A percentile compares a stretch with the other conserved stretches of the same genome.
Conservation (phyloP, 2,113 vertebrate species). For the Sprattus sprattus region DNA sequence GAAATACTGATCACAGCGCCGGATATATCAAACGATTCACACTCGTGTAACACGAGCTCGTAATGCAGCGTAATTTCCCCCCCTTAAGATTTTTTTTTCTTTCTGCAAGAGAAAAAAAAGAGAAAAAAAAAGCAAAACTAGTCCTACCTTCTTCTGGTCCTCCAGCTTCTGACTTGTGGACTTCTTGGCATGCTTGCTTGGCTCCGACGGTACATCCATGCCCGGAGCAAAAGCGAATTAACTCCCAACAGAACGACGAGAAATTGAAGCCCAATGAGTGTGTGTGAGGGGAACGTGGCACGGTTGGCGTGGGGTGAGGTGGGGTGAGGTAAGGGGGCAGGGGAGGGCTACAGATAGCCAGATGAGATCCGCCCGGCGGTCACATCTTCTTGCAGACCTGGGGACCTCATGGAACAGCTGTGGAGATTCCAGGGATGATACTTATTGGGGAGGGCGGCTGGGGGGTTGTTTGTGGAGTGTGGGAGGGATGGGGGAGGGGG, state of each 20-base stretch:
- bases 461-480: too few species aligned
- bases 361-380: constrained; percentile 75
- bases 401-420: constrained; percentile 57
- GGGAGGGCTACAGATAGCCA: constrained; percentile 69
- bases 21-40: not conserved
- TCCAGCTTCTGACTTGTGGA: constrained; percentile 94
- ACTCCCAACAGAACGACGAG: constrained; percentile 60
- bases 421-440: constrained; percentile 52
- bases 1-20: not conserved
- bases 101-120: not conserved
- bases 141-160: constrained; percentile 96
- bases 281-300: not conserved
- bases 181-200: constrained; percentile 93
- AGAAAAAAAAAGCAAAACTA: constrained; percentile 1
- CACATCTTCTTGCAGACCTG: constrained; percentile 72
- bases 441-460: constrained; percentile 19
- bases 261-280: constrained; percentile 48
- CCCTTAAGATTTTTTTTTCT: not conserved
- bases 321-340: constrained; percentile 19
- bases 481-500: not conserved
- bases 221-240: constrained; percentile 68
- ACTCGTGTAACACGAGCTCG: not conserved
- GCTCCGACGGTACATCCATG: constrained; percentile 96
- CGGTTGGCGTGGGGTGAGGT: constrained; percentile 30
- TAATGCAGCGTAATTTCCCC: not conserved